phyloP scores from a whole-genome alignment of 2,113 vertebrate species.

The Numida meleagris region DNA sequence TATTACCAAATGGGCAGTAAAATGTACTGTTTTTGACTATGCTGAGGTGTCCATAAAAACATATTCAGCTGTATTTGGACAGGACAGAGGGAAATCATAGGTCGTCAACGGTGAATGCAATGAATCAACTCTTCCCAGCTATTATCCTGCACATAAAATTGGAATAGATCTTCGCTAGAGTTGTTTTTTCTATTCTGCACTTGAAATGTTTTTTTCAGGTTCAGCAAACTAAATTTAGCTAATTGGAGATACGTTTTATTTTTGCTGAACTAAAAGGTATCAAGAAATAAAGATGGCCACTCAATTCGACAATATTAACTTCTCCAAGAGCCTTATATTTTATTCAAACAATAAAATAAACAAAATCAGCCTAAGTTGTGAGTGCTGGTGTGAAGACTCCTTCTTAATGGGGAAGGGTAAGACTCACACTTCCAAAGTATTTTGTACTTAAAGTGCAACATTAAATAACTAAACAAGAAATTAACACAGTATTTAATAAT shows the following conservation, averaged over 20 bases:
- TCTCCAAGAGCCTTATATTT: not conserved
- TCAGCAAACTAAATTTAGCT: not conserved
- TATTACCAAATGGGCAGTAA: not conserved
- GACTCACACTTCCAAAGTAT: not conserved
- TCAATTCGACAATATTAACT: not conserved
- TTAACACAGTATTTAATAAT: not conserved
- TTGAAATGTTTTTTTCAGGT: not conserved
- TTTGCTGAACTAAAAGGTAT: not conserved
- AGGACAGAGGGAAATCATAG: not conserved
- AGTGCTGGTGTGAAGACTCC: not conserved
- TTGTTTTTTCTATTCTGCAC: not conserved
- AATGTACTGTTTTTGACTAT: not conserved
- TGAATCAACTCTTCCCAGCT: not conserved
- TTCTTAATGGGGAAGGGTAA: not conserved
- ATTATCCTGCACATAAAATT: not conserved
- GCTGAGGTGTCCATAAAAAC: not conserved
- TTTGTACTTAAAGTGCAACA: not conserved
- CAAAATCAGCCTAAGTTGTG: not conserved
- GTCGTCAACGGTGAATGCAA: not conserved
- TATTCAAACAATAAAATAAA: not conserved
- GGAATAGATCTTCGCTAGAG: not conserved
- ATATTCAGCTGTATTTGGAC: not conserved
- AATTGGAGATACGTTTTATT: not conserved
- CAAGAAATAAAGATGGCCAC: not conserved
- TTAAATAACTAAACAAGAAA: not conserved